These are phyloP conservation scores for Penaeus chinensis DNA, from an alignment of 1,140 invertebrate genomes.

Conservation along the genomic window DNA sequence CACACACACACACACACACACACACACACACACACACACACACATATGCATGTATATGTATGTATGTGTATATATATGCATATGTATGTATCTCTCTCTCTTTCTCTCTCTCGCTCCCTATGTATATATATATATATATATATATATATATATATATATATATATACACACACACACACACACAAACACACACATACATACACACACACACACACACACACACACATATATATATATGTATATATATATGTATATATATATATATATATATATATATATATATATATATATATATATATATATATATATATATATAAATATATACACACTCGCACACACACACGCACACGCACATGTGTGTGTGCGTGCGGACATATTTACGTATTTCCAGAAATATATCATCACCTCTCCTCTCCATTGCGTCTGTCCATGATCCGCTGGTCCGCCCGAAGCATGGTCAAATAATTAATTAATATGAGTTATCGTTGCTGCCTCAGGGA, in stretches of 20 bases:
- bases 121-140: conserved; percentile 2
- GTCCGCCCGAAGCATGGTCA: neutral
- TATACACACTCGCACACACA: neutral
- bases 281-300: conserved; percentile 26
- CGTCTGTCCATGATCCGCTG: neutral
- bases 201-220: conserved; percentile 22
- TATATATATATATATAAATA: conserved; percentile 18
- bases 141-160: conserved; percentile 26
- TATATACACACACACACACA: neutral
- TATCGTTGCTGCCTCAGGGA: too few species aligned
- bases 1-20: too few species aligned
- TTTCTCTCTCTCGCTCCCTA: too few species aligned
- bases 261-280: conserved; percentile 26
- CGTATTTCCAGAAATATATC: neutral
- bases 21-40: conserved; percentile 4
- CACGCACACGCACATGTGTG: neutral
- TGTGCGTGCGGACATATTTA: neutral
- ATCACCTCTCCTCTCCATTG: neutral
- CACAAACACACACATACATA: neutral
- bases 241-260: conserved; percentile 26
- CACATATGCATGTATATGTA: conserved; percentile 4
- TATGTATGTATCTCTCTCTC: too few species aligned
- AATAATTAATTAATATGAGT: too few species aligned
- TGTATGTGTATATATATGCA: neutral
- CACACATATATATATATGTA: neutral